Evolutionary conservation across 2,888 invertebrate species (phyloP), one percentile per base, ranked within the genome.

Genomic region (Cancer borealis): DNA sequence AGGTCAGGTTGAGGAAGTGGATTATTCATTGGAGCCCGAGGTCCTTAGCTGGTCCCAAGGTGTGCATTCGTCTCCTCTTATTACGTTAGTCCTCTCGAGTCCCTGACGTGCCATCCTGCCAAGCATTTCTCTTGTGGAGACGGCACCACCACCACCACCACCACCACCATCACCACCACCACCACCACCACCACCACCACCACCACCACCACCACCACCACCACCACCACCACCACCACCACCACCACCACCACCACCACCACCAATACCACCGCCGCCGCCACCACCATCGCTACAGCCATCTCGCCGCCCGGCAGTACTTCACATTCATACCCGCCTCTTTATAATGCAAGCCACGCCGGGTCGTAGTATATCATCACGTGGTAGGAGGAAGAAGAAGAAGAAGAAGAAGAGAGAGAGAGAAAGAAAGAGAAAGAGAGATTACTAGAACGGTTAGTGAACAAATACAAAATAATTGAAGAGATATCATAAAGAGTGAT

Each of bases 341-440:
- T 30, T 30, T 12, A 79, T 30, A 30, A 30, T 79, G 79, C 30
- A 30, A 79, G 79, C 26, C 30, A 79, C 30, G 21, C 26, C 26
- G 3, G 12, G 30, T 39, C 39, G 39, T 30, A 26, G 14, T 79
- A 26, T 30, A 79, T 79, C 79, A 79, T 10, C 14, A n/a, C 79
- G 79, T 79, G 6, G 66, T n/a, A n/a, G n/a, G 66, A 66, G n/a
- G n/a, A n/a, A 66, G 66, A 66, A n/a, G n/a, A n/a, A 66, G 66
- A 66, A n/a, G n/a, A n/a, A n/a, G 66, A n/a, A 3, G 17, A 14
- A n/a, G 66, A 66, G 66, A 66, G 66, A 66, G 66, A 21, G 66
- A 66, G 66, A 66, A n/a, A 66, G 66, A 66, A n/a, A 66, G 66
- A 66, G 66, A 66, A n/a, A 66, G 66, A 66, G 66, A 66, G 66